Base-by-base conservation (phyloP, 2,113 vertebrate species). In the Anas platyrhynchos region DNA sequence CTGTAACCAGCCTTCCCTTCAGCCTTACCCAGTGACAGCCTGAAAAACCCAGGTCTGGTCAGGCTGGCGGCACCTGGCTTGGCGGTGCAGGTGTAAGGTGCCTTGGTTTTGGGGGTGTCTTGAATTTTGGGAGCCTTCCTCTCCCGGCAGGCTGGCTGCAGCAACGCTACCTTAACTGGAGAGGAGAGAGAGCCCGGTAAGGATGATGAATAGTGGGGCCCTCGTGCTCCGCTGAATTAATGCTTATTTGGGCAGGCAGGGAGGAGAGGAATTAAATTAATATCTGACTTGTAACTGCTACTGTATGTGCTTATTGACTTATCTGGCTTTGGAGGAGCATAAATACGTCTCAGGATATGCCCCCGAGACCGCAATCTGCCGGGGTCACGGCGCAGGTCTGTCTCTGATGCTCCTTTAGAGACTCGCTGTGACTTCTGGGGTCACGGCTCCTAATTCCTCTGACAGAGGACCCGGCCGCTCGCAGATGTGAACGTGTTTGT, bases 191-290 rank as follows among this genome's bases (percentile, higher is more conserved):
- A 56, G 78, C 71, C 79, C 55, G 4, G 67, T 71, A 66, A 95
- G 89, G 91, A 93, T 93, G 94, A 95, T 84, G 79, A 93, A 97
- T 95, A 86, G 61, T 15, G 4, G 52, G 72, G 76, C 50, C 25
- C 52, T 74, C 73, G 38, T 76, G 65, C 44, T 83, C 71, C 32
- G 43, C n/a, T 97, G 94, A 95, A 96, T 97, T 96, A 96, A 94
- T 96, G 79, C 77, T 91, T 94, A 92, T 91, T 94, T 9, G 44
- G 86, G 43, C 92, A 92, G 93, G 83, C 84, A 95, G 89, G 93
- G 91, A 96, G 89, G 91, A 91, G 68, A 95, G 83, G 90, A 96
- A 97, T 97, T 96, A 94, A 97, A 93, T 97, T 97, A 97, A 94
- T 96, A 96, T 96, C 93, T 88, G 94, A 97, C 96, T 97, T 78